Conservation (phyloP, 1,140 invertebrate genomes). For the Drosophila azteca region DNA sequence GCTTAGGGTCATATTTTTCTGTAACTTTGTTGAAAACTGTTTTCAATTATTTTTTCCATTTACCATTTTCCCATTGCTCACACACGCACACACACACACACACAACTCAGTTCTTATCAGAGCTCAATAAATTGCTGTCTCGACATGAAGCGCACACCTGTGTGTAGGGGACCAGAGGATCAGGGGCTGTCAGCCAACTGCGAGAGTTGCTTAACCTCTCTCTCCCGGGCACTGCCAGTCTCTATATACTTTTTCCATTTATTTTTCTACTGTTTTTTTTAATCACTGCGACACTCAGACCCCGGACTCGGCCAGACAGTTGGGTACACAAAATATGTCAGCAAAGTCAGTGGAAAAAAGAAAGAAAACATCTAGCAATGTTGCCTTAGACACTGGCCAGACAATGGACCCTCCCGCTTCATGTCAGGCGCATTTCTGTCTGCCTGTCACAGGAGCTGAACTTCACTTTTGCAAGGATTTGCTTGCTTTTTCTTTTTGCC, state of each 20-base stretch:
- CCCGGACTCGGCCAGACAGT: conserved; percentile 38
- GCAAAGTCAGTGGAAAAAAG: conserved; percentile 15
- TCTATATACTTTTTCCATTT: conserved; percentile 32
- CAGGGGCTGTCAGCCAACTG: conserved; percentile 42
- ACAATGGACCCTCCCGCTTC: conserved; percentile 43
- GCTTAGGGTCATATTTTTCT: too few relatives aligned
- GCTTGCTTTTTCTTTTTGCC: conserved; percentile 17
- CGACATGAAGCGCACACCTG: conserved; percentile 46
- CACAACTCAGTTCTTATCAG: conserved; percentile 31
- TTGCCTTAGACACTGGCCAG: conserved; percentile 57
- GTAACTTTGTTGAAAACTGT: conserved; percentile 20
- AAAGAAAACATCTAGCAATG: conserved; percentile 41
- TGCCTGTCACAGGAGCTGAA: conserved; percentile 30
- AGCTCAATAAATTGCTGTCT: conserved; percentile 56
- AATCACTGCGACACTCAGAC: conserved; percentile 34
- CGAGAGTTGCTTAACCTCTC: conserved; percentile 62
- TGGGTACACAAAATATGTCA: conserved; percentile 63
- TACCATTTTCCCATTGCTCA: conserved; percentile 8
- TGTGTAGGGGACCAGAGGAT: conserved; percentile 22
- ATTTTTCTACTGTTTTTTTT: conserved; percentile 40
- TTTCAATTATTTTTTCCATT: conserved; percentile 44
- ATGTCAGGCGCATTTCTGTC: conserved; percentile 50
- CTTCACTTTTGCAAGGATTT: conserved; percentile 16
- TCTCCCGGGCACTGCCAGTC: not conserved
- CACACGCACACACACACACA: conserved; percentile 4